phyloP scores from a whole-genome alignment of 1,140 invertebrate species.

The Drosophila oshimai region DNA sequence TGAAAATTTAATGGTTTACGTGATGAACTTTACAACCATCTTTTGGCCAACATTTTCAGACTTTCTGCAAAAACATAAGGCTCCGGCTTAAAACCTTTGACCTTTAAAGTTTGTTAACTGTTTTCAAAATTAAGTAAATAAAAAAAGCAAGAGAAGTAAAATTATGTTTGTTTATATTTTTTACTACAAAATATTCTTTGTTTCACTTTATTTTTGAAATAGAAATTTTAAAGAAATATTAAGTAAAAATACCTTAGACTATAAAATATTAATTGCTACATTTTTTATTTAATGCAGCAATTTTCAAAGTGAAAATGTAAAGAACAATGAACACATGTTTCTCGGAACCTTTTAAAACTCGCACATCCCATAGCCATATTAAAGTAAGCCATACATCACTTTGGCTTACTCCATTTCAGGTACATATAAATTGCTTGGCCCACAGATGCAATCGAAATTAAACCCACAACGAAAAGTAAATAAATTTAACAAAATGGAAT shows the following conservation, averaged over 20 bases:
- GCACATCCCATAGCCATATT: not conserved
- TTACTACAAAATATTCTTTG: too few relatives aligned
- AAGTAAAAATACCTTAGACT: too few relatives aligned
- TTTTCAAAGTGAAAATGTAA: too few relatives aligned
- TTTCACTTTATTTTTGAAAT: too few relatives aligned
- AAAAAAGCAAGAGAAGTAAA: too few relatives aligned
- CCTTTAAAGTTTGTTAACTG: too few relatives aligned
- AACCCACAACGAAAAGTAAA: conserved; percentile 24
- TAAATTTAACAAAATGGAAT: conserved; percentile 57
- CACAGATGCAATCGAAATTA: conserved; percentile 49
- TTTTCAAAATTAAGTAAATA: too few relatives aligned
- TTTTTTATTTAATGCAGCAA: too few relatives aligned
- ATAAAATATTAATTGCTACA: too few relatives aligned
- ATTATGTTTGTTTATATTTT: too few relatives aligned
- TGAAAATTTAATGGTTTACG: conserved; percentile 38
- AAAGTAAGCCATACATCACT: conserved; percentile 1
- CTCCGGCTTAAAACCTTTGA: too few relatives aligned
- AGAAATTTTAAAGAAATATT: too few relatives aligned
- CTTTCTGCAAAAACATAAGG: not conserved
- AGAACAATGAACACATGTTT: not conserved
- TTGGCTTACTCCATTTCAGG: conserved; percentile 5
- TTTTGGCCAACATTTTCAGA: not conserved
- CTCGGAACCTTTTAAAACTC: not conserved
- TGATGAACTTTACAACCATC: conserved; percentile 4
- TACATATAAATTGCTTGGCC: conserved; percentile 16